Evolutionary conservation across 92 coral and sea anemone genomes (phyloP).

Genomic region (Palythoa heliodiscus): DNA sequence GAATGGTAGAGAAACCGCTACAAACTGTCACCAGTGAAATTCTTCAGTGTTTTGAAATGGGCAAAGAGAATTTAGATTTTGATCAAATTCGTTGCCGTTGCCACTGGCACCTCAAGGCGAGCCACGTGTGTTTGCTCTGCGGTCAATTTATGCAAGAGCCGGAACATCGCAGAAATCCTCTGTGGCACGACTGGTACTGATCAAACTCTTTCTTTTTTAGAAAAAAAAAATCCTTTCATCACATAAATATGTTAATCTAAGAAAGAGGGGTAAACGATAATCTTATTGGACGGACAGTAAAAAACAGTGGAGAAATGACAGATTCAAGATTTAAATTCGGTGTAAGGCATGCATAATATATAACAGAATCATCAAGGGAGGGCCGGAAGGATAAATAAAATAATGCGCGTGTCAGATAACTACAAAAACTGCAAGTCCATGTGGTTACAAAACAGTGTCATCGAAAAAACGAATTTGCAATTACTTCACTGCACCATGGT

Average conservation of each 20-base stretch:
- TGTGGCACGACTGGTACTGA: neutral
- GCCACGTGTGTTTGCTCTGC: constrained; percentile 41
- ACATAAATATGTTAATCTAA: neutral
- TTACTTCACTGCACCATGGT: neutral
- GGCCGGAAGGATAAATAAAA: constrained; percentile 15
- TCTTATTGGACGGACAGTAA: neutral
- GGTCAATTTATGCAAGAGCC: neutral
- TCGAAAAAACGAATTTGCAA: neutral
- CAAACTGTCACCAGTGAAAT: constrained; percentile 53
- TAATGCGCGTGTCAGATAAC: neutral
- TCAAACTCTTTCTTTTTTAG: neutral
- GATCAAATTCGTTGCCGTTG: constrained; percentile 43
- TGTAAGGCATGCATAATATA: constrained; percentile 16
- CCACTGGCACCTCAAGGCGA: constrained; percentile 6
- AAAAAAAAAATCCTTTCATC: neutral
- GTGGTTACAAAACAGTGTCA: neutral
- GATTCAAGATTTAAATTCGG: neutral
- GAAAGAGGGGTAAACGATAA: neutral
- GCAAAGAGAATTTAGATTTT: constrained; percentile 65
- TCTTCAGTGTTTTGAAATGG: constrained; percentile 60
- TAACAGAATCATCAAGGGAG: neutral
- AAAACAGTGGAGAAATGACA: neutral
- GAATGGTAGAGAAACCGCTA: constrained; percentile 63
- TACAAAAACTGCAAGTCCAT: constrained; percentile 18
- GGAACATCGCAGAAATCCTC: neutral